These are phyloP conservation scores for Cromileptes altivelis DNA, from an alignment of 2,113 vertebrate genomes.

Conservation along the genomic window DNA sequence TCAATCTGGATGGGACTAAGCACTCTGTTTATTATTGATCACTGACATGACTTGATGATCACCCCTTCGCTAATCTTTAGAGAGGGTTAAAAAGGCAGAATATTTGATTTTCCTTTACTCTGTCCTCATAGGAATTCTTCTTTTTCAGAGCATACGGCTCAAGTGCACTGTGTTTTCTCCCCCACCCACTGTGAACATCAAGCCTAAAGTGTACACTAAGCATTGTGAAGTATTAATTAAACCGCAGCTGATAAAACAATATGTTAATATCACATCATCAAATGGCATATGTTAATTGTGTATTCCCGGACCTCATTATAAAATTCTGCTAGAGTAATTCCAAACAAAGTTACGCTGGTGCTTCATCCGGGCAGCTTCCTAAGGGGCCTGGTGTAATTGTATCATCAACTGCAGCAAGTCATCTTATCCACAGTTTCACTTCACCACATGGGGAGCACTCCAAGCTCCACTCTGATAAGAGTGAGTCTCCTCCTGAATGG, in stretches of 20 bases:
- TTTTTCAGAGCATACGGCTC: background rate
- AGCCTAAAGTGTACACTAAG: background rate
- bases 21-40: slow-evolving; percentile 82
- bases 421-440: slow-evolving; percentile 20
- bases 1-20: slow-evolving; percentile 88
- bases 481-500: background rate
- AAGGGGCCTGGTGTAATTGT: slow-evolving; percentile 58
- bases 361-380: slow-evolving; percentile 60
- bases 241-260: slow-evolving; percentile 69
- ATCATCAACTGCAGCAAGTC: slow-evolving; percentile 48
- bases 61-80: slow-evolving; percentile 71
- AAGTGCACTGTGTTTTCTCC: background rate
- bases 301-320: slow-evolving; percentile 72
- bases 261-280: slow-evolving; percentile 68
- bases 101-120: background rate
- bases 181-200: background rate
- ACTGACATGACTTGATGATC: slow-evolving; percentile 88
- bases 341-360: slow-evolving; percentile 67
- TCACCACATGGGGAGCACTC: slow-evolving; percentile 26
- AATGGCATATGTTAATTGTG: slow-evolving; percentile 69
- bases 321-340: slow-evolving; percentile 65
- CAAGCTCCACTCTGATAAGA: slow-evolving; percentile 21
- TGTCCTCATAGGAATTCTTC: background rate
- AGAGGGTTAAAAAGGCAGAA: slow-evolving; percentile 12
- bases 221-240: slow-evolving; percentile 69